These are phyloP conservation scores for Mobula hypostoma DNA, from an alignment of 2,113 vertebrate species.

Conservation along the genomic window DNA sequence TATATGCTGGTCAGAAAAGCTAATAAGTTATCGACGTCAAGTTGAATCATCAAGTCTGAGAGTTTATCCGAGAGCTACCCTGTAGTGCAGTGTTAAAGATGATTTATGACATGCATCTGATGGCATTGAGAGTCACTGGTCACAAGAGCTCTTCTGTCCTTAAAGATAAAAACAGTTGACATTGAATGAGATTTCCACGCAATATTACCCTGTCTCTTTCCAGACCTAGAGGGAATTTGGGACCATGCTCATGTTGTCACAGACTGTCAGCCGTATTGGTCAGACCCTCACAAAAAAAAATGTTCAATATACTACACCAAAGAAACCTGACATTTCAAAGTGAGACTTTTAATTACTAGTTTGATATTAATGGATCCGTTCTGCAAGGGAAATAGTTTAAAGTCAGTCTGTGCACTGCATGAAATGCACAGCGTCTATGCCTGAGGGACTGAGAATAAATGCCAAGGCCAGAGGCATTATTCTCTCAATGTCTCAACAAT, in stretches of 20 bases:
- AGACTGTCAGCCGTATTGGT: not conserved
- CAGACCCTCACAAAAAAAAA: too few relatives aligned
- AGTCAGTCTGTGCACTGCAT: not conserved
- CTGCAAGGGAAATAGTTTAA: not conserved
- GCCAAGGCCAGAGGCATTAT: not conserved
- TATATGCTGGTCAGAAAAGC: not conserved
- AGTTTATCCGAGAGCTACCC: not conserved
- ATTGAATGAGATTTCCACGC: slow-evolving; percentile 23
- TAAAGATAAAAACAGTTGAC: slow-evolving; percentile 3
- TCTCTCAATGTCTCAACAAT: not conserved
- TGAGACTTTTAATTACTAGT: not conserved
- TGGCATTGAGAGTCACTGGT: slow-evolving; percentile 8
- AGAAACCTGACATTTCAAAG: slow-evolving; percentile 17
- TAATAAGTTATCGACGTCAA: not conserved
- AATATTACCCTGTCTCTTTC: slow-evolving; percentile 5
- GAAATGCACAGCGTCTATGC: not conserved
- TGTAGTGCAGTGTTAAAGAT: not conserved
- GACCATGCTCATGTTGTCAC: not conserved
- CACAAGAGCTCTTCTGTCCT: slow-evolving; percentile 5
- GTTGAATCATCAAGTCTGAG: slow-evolving; percentile 8
- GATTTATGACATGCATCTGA: slow-evolving; percentile 28
- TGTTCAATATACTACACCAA: not conserved
- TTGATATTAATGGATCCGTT: not conserved
- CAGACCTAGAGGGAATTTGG: slow-evolving; percentile 9
- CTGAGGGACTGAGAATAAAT: not conserved